Evolutionary conservation across 2,113 vertebrate genomes (phyloP).

Genomic region (Bostrychus sinensis): DNA sequence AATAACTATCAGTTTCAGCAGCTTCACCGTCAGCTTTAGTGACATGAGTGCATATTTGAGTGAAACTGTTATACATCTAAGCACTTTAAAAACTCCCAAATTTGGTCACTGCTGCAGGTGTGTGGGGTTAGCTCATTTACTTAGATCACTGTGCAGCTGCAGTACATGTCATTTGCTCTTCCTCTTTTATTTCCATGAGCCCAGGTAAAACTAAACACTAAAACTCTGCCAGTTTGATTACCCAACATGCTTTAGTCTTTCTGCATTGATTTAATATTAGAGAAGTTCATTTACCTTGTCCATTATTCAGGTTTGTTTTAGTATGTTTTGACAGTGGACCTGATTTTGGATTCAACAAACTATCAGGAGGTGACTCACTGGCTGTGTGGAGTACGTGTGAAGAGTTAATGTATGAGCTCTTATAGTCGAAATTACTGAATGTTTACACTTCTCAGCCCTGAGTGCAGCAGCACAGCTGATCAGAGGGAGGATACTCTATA

Average conservation of each 20-base stretch:
- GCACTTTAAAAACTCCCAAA: not conserved
- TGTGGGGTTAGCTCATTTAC: not conserved
- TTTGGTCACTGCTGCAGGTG: not conserved
- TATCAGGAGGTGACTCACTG: not conserved
- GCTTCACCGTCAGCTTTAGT: not conserved
- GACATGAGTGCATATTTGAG: not conserved
- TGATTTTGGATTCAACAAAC: not conserved
- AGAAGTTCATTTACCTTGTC: not conserved
- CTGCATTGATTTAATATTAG: not conserved
- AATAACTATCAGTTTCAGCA: no score
- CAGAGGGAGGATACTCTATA: constrained; percentile 9
- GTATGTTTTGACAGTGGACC: not conserved
- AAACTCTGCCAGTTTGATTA: not conserved
- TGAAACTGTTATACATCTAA: not conserved
- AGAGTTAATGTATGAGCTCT: not conserved
- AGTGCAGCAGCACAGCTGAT: constrained; percentile 6
- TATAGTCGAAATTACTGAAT: not conserved
- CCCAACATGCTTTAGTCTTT: not conserved
- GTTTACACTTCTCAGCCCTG: not conserved
- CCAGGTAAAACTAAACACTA: not conserved
- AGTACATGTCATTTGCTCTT: not conserved
- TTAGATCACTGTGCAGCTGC: constrained; percentile 7
- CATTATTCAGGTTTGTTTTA: not conserved
- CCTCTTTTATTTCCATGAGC: not conserved
- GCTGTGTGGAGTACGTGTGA: not conserved